A percentile compares a stretch with the other conserved stretches of the same genome.
Evolutionary conservation across 2,113 vertebrate species (phyloP).

Genomic region (Aptenodytes patagonicus): DNA sequence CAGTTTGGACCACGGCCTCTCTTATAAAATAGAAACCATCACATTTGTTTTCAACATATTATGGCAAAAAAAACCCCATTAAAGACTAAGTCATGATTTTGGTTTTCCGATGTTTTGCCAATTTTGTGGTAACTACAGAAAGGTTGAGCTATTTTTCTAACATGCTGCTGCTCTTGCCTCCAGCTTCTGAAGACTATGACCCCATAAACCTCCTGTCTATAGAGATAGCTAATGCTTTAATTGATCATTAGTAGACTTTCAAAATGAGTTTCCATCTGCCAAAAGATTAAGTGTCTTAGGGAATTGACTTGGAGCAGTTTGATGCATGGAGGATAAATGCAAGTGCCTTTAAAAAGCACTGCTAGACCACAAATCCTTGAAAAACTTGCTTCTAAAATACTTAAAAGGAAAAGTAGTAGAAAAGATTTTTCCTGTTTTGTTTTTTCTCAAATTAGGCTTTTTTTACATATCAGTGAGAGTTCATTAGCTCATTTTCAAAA

Average conservation of each 20-base stretch:
- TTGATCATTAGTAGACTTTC: slow-evolving; percentile 54
- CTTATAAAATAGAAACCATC: neutral
- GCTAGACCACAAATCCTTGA: neutral
- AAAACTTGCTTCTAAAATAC: slow-evolving; percentile 6
- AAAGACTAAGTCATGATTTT: neutral
- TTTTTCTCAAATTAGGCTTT: neutral
- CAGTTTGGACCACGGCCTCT: neutral
- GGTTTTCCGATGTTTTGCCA: neutral
- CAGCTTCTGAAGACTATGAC: slow-evolving; percentile 8
- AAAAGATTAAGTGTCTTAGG: slow-evolving; percentile 42
- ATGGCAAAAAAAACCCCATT: neutral
- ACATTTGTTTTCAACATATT: neutral
- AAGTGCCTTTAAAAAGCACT: slow-evolving; percentile 7
- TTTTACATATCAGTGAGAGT: neutral
- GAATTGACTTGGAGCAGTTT: slow-evolving; percentile 27
- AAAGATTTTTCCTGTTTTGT: neutral
- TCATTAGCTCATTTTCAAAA: neutral
- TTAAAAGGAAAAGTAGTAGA: neutral
- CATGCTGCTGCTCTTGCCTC: neutral
- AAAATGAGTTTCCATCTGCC: slow-evolving; percentile 50
- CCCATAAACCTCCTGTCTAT: slow-evolving; percentile 17
- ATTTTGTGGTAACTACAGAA: neutral
- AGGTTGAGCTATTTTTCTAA: slow-evolving; percentile 5
- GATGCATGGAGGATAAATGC: slow-evolving; percentile 16
- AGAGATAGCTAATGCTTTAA: slow-evolving; percentile 52